phyloP scores from a whole-genome alignment of 2,797 vertebrate species.

The Phalanger gymnotis region DNA sequence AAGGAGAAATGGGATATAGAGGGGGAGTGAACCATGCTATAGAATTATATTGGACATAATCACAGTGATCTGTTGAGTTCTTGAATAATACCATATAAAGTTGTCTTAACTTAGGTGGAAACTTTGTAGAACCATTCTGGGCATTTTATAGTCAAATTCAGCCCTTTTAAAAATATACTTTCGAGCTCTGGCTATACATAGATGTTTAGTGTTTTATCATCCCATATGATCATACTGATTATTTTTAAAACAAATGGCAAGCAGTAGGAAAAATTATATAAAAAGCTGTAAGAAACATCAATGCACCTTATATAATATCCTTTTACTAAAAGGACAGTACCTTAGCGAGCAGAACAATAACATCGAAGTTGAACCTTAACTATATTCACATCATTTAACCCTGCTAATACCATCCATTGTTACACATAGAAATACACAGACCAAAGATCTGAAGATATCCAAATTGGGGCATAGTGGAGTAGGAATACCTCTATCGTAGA shows the following conservation, averaged over 20 bases:
- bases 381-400: slow-evolving; percentile 21
- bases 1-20: slow-evolving; percentile 17
- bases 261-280: background rate
- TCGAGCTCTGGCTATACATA: background rate
- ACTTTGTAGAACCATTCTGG: slow-evolving; percentile 56
- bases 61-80: background rate
- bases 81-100: slow-evolving; percentile 20
- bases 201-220: background rate
- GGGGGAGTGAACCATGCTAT: background rate
- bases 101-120: slow-evolving; percentile 55
- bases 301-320: background rate
- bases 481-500: slow-evolving; percentile 33
- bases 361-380: slow-evolving; percentile 8
- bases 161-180: background rate
- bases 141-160: slow-evolving; percentile 10
- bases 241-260: slow-evolving; percentile 33
- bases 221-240: background rate
- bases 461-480: slow-evolving; percentile 48
- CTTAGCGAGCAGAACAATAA: slow-evolving; percentile 26
- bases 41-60: background rate
- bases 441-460: slow-evolving; percentile 29
- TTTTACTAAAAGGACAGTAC: slow-evolving; percentile 61
- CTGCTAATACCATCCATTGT: background rate
- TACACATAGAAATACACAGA: slow-evolving; percentile 38
- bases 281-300: slow-evolving; percentile 18